Evolutionary conservation across 1,140 invertebrate species (phyloP), one percentile per base, ranked within the genome.

Genomic region (Drosophila eugracilis): DNA sequence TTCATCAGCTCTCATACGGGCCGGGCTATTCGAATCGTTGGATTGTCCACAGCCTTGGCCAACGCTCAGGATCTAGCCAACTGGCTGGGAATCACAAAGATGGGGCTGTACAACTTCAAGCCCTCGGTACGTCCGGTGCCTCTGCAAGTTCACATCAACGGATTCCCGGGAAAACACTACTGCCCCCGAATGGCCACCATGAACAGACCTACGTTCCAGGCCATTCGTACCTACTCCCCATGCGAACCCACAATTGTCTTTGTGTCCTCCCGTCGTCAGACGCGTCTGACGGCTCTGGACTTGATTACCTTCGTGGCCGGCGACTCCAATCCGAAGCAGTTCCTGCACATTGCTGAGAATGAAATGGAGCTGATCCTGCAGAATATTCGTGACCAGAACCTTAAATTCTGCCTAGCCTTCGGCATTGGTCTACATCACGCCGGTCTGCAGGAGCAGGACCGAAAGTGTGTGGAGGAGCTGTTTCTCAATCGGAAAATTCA

Each of bases 391-490:
- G 99, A 99, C 89, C 94, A 95, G 0, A 99, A 99, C 93, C 93
- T 99, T 4, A 98, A 98, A 91, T 93, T 99, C 34, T 98, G 97
- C 0, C 93, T 99, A 12, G 96, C 97, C 0, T 99, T 99, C 93
- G 99, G 99, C 5, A 99, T 99, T 80, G 99, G 98, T 9, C 95
- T 99, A 58, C 99, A 99, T 93, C 99, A 99, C 93, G 99, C 99
- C 17, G 98, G 94, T 34, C 92, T 99, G 30, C 96, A 97, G 75
- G 98, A 99, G 53, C 94, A 94, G 75, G 99, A 99, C 92, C 93
- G 98, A 45, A 96, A 95, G 89, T 95, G 95, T 28, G 97, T 98
- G 0, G 99, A 99, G 91, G 97, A 99, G 91, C 92, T 99, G 4
- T 99, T 99, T 93, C 95, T 99, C 3, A 97, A 99, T 92, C 96